A percentile compares a stretch with the other conserved stretches of the same genome.
These are phyloP conservation scores for Tamandua tetradactyla DNA, from an alignment of 2,797 vertebrate species.

Conservation along the genomic window DNA sequence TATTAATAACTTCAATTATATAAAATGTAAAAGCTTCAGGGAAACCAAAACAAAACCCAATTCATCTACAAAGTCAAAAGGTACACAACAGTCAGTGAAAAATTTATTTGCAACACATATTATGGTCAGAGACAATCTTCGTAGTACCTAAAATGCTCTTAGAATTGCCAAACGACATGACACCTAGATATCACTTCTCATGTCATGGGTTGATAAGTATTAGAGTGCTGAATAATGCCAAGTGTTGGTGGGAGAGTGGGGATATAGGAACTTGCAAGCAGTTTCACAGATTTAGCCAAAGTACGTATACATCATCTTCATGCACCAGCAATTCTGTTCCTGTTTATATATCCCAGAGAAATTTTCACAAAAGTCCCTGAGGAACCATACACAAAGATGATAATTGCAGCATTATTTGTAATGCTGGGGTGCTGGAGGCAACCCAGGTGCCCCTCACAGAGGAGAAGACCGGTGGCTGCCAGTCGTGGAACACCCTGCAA, in stretches of 20 bases:
- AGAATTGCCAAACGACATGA: neutral
- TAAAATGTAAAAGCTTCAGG: conserved; percentile 19
- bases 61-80: neutral
- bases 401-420: neutral
- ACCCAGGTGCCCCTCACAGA: neutral
- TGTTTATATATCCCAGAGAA: neutral
- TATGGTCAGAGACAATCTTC: neutral
- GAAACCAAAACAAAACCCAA: neutral
- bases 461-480: neutral
- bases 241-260: neutral
- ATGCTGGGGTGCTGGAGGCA: neutral
- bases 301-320: neutral
- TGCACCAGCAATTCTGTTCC: neutral
- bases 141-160: neutral
- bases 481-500: neutral
- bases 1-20: neutral
- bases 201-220: neutral
- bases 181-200: neutral
- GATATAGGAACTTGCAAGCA: neutral
- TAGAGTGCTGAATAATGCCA: neutral
- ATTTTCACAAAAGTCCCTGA: neutral
- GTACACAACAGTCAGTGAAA: neutral
- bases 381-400: neutral
- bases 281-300: conserved; percentile 23
- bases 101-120: neutral